Percentiles rank a stretch among this genome's conserved stretches.
Conservation (phyloP, 2,113 vertebrate genomes). For the Corythaeola cristata region DNA sequence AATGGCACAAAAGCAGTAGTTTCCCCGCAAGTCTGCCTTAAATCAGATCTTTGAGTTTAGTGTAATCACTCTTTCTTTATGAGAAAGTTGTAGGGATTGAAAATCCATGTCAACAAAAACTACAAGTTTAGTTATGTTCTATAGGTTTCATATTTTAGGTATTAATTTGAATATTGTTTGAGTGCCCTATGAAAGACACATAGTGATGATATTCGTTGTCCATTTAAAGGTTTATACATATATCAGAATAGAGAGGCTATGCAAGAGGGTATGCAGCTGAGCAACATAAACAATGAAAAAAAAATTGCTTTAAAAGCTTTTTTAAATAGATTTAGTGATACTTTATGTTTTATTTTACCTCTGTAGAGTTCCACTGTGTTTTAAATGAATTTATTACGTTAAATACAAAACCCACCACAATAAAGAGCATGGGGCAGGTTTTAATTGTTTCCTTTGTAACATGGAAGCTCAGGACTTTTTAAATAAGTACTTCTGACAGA, state of each 20-base stretch:
- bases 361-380: not conserved
- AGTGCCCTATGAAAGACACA: not conserved
- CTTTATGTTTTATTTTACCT: not conserved
- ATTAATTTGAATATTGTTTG: not conserved
- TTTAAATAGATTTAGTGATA: not conserved
- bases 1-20: not conserved
- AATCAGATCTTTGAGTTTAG: not conserved
- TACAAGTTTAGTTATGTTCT: not conserved
- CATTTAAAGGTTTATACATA: not conserved
- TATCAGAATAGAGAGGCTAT: not conserved
- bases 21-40: not conserved
- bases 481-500: not conserved
- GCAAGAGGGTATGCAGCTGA: not conserved
- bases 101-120: not conserved
- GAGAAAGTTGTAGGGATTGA: not conserved
- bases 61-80: not conserved
- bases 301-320: not conserved
- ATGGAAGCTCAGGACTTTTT: not conserved
- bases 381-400: not conserved
- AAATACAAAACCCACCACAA: no score
- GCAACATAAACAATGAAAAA: not conserved
- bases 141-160: not conserved
- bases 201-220: not conserved
- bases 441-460: not conserved
- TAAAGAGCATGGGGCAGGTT: no score